Base-by-base conservation (phyloP, 2,113 vertebrate genomes). In the Brachyhypopomus occidentalis region DNA sequence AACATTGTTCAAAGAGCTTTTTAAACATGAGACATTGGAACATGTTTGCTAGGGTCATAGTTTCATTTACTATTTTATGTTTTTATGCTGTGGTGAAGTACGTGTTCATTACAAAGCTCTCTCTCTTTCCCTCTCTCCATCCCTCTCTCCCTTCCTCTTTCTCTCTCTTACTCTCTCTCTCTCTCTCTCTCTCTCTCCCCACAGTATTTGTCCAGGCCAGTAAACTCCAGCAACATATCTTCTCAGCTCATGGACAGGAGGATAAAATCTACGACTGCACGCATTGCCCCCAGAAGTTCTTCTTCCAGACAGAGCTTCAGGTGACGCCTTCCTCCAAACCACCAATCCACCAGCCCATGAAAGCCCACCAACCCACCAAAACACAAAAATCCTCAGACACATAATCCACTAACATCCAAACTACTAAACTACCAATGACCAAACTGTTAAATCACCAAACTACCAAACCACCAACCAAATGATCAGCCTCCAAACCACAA, bases 251-350 rank as follows among this genome's bases (percentile, higher is more conserved):
- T 73, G 98, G 98, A 85, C 98, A 99, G 91, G 98, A 99, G 89
- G 98, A 99, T 92, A 99, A 99, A 93, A 99, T 99, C 94, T 99
- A 99, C 82, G 98, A 99, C 94, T 99, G 98, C 92, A 96, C 97
- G 23, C 98, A 97, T 88, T 99, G 98, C 87, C 97, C 98, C 20
- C 98, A 99, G 94, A 99, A 99, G 95, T 99, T 99, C 93, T 99
- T 99, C 95, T 99, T 99, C 92, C 98, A 99, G 92, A 99, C 98
- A 88, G 98, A 99, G 93, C 94, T 99, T 92, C 98, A 99, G 98
- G 98, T 99, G 95, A 90, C 91, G 45, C 41, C 41, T 45, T 45
- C 41, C 41, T 45, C 41, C 41, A 52, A 52, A 14, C 12, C 45
- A 14, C 45, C 45, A 52, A 52, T 9, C 45, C 9, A 14, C 9